phyloP scores from a whole-genome alignment of 2,888 invertebrate genomes.

The Pasiphila rectangulata region DNA sequence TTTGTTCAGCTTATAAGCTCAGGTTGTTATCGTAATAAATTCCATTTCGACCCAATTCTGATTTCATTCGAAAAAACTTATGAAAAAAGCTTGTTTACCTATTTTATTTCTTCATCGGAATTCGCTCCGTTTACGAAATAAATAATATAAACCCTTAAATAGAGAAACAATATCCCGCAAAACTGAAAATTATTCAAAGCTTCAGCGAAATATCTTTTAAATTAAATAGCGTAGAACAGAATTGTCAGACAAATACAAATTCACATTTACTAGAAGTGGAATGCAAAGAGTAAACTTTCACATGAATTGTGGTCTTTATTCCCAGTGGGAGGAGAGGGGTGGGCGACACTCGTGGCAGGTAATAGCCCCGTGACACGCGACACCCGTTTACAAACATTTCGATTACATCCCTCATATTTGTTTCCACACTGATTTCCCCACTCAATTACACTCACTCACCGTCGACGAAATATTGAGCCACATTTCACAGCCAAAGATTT shows the following conservation, averaged over 20 bases:
- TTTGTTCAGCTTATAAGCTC: conserved; percentile 8
- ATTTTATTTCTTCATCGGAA: not conserved
- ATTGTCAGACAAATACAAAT: conserved; percentile 29
- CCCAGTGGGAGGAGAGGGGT: conserved; percentile 34
- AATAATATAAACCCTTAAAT: conserved; percentile 2
- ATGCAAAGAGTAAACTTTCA: conserved; percentile 34
- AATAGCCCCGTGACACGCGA: conserved; percentile 68
- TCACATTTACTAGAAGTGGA: conserved; percentile 24
- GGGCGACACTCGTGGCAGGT: conserved; percentile 47
- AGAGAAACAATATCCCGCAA: not conserved
- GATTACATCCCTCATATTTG: conserved; percentile 71
- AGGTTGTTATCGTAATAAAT: conserved; percentile 1
- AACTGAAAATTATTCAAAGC: conserved; percentile 11
- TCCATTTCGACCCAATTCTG: not conserved
- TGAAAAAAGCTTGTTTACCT: not conserved
- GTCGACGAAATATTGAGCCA: conserved; percentile 27
- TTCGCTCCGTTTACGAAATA: not conserved
- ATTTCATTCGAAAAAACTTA: not conserved
- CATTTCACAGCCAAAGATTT: conserved; percentile 25
- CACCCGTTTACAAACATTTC: conserved; percentile 74
- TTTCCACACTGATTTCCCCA: conserved; percentile 62
- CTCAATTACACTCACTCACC: conserved; percentile 48
- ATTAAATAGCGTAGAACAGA: conserved; percentile 13
- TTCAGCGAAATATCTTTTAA: conserved; percentile 6
- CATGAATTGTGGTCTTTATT: conserved; percentile 41